phyloP scores from a whole-genome alignment of 2,113 vertebrate species.

The Anhinga rufa region DNA sequence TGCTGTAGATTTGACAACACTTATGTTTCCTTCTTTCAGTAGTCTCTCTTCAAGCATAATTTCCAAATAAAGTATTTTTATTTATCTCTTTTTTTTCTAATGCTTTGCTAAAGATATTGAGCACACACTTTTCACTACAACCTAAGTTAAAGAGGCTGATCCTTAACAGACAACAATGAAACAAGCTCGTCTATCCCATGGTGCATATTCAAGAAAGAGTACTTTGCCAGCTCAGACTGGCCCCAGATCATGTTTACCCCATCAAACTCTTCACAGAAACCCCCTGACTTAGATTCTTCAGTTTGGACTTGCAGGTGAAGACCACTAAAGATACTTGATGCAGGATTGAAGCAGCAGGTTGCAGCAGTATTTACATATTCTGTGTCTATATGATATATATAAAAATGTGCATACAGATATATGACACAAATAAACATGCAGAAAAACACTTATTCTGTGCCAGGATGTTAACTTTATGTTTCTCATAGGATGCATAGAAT shows the following conservation, averaged over 20 bases:
- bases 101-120: neutral
- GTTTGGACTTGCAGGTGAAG: neutral
- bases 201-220: neutral
- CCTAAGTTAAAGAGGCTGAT: neutral
- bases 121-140: neutral
- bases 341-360: neutral
- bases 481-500: neutral
- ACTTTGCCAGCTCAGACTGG: neutral
- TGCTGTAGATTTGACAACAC: neutral
- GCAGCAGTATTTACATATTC: neutral
- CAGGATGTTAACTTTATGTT: neutral
- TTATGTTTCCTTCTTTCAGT: neutral
- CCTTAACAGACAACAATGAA: neutral
- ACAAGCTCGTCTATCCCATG: neutral
- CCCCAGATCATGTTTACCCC: neutral
- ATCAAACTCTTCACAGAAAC: neutral
- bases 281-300: neutral
- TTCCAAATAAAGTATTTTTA: neutral
- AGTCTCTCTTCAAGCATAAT: neutral
- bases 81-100: neutral
- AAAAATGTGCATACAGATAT: neutral
- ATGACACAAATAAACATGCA: neutral
- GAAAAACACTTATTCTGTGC: neutral
- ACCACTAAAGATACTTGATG: neutral
- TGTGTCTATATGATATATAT: neutral